These are phyloP conservation scores for Tortricodes alternella DNA, from an alignment of 2,888 invertebrate genomes.

Conservation along the genomic window DNA sequence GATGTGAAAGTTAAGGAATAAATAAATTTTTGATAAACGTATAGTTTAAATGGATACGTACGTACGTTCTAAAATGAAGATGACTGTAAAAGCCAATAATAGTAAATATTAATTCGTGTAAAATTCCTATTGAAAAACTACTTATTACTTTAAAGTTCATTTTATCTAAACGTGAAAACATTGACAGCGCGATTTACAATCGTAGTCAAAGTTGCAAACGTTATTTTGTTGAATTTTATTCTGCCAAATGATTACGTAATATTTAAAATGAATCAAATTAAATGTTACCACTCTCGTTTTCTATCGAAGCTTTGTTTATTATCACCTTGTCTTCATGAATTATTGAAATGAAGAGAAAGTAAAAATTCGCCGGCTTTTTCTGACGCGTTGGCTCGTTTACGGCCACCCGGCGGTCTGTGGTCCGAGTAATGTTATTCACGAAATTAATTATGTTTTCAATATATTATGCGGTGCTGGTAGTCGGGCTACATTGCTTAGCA, in stretches of 20 bases:
- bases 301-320: conserved; percentile 29
- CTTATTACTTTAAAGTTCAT: no score
- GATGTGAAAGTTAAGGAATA: no score
- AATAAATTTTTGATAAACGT: no score
- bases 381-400: conserved; percentile 7
- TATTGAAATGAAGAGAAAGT: conserved; percentile 34
- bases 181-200: no score
- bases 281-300: conserved; percentile 28
- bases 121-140: no score
- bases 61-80: no score
- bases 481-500: background rate
- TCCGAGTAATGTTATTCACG: conserved; percentile 5
- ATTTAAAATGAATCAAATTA: conserved; percentile 10
- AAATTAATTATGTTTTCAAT: conserved; percentile 23
- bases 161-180: no score
- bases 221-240: no score
- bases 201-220: no score
- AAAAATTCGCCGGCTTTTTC: conserved; percentile 11
- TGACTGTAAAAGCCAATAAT: no score
- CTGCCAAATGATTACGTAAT: conserved; percentile 5
- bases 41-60: no score
- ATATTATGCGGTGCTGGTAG: background rate
- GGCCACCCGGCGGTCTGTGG: conserved; percentile 2
- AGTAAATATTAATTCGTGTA: no score
- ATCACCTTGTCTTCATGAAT: conserved; percentile 33